Base-by-base conservation (phyloP, 2,888 invertebrate species). In the Leptopilina myrica region DNA sequence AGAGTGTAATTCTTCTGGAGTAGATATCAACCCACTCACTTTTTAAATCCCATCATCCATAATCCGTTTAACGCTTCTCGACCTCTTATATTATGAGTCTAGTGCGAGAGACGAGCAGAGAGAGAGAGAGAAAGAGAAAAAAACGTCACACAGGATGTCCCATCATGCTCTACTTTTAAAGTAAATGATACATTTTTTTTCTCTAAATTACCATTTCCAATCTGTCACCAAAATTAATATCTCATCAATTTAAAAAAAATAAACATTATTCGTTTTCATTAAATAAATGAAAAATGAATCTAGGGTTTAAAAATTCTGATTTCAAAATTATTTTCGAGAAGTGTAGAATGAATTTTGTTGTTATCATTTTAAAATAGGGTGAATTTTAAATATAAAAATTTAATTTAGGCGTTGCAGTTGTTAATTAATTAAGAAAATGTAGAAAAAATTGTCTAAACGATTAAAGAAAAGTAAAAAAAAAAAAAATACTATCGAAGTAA, bases 1-100 rank as follows among this genome's bases (percentile, higher is more conserved):
- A 73, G 73, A 56, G 53, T 73, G 26, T 69, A n/a, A 73, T n/a
- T 73, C 73, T 73, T 73, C 53, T 56, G 8, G 33, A 56, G 56
- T 73, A 56, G 73, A 73, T 73, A 73, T 73, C 73, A 7, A 73
- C 73, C 73, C 73, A 73, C 73, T 73, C 56, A 73, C 56, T 73
- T 73, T 73, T 73, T 56, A 56, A 56, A 40, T 73, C 56, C 26
- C 73, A 73, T 73, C 73, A 73, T 73, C 56, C 56, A 33, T 73
- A 73, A 73, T 73, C 56, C 33, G 33, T 73, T 73, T 56, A 26
- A 56, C n/a, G 73, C 73, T 4, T 73, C 56, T 73, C 26, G 56
- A 73, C 69, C 69, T 69, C 49, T 53, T 53, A 49, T 26, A 7
- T 26, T 26, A 7, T 26, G 14, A 53, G 69, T 49, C 69, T 69